Conservation (phyloP, 2,113 vertebrate species). For the Anas platyrhynchos region DNA sequence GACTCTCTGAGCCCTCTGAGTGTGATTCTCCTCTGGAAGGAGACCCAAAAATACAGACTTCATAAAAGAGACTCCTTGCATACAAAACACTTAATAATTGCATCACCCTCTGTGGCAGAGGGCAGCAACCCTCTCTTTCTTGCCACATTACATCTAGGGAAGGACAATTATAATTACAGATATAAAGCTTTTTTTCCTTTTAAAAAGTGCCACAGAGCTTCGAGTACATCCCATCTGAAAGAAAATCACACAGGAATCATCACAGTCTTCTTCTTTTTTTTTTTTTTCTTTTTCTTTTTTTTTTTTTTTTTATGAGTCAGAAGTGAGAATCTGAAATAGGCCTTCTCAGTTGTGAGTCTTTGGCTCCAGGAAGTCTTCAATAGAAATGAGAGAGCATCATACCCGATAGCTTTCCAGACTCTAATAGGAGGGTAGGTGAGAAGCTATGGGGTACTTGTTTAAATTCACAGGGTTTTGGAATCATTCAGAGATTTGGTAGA, state of each 20-base stretch:
- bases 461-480: background rate
- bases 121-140: background rate
- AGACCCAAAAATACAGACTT: background rate
- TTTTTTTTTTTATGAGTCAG: background rate
- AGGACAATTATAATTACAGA: background rate
- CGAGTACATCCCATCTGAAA: background rate
- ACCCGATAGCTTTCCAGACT: background rate
- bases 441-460: conserved; percentile 16
- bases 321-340: background rate
- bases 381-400: background rate
- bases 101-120: background rate
- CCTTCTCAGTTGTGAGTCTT: background rate
- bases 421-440: background rate
- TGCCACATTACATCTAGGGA: background rate
- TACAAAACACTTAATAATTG: background rate
- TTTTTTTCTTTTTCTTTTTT: background rate
- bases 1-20: background rate
- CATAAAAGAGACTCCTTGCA: background rate
- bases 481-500: background rate
- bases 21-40: background rate
- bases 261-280: background rate
- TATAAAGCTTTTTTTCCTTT: conserved; percentile 1
- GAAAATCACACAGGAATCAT: background rate
- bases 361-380: conserved; percentile 1
- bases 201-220: background rate